A percentile compares a stretch with the other conserved stretches of the same genome.
Conservation (phyloP, 1,140 invertebrate species). For the Gyrodactylus salaris region DNA sequence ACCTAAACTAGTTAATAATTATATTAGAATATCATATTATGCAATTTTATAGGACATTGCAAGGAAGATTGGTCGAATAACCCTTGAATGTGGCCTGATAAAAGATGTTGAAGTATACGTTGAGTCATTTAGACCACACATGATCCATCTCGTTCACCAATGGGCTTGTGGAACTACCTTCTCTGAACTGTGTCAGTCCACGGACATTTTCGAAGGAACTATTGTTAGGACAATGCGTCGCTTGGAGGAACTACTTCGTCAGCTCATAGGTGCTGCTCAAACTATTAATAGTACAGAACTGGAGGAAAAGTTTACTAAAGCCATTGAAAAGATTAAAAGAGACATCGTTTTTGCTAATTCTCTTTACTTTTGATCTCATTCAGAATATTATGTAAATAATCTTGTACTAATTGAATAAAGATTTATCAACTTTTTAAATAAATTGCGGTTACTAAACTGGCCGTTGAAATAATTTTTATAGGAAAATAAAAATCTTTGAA, state of each 20-base stretch:
- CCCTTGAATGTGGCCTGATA: conserved; percentile 51
- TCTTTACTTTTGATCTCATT: conserved; percentile 49
- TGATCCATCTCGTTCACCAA: conserved; percentile 84
- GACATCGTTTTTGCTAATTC: conserved; percentile 97
- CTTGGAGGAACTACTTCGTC: conserved; percentile 65
- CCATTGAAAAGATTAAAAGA: conserved; percentile 55
- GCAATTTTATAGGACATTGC: conserved; percentile 37
- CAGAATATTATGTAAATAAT: no score
- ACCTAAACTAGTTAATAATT: not conserved
- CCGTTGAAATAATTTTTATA: no score
- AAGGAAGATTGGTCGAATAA: conserved; percentile 53
- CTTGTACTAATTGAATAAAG: no score
- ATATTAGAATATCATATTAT: not conserved
- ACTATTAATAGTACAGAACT: conserved; percentile 76
- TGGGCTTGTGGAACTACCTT: conserved; percentile 84
- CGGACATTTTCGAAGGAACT: conserved; percentile 31
- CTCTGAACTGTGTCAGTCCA: conserved; percentile 46
- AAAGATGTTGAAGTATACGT: conserved; percentile 49
- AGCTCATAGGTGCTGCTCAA: conserved; percentile 75
- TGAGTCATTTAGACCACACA: conserved; percentile 53
- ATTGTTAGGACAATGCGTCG: conserved; percentile 86
- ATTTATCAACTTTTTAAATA: no score
- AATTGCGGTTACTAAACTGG: no score
- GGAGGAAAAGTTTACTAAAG: conserved; percentile 69
- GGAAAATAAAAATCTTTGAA: no score